These are phyloP conservation scores for Pseudomyrmex dendroicus DNA, from an alignment of 1,140 invertebrate genomes.

Conservation along the genomic window DNA sequence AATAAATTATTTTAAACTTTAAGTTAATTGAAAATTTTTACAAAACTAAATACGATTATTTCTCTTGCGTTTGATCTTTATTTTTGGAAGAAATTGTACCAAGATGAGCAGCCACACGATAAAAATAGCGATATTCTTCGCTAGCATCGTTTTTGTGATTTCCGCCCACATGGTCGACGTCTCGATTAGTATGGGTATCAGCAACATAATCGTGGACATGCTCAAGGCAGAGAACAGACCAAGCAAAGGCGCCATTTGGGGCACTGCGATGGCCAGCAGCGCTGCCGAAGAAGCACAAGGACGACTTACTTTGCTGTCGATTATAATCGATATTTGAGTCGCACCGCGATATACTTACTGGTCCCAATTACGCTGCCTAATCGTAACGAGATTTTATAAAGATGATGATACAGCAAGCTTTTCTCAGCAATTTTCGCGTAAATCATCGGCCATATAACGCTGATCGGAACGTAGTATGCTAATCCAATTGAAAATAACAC, in stretches of 20 bases:
- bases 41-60: not conserved
- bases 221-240: constrained; percentile 71
- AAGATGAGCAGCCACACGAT: constrained; percentile 68
- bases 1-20: not conserved
- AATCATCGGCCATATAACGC: constrained; percentile 75
- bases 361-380: constrained; percentile 52
- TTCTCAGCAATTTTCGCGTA: constrained; percentile 45
- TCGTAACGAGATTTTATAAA: constrained; percentile 66
- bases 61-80: not conserved
- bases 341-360: constrained; percentile 62
- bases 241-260: constrained; percentile 73
- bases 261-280: constrained; percentile 68
- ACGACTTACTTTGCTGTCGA: constrained; percentile 30
- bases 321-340: constrained; percentile 25
- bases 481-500: constrained; percentile 73
- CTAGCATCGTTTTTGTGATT: constrained; percentile 31
- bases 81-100: constrained; percentile 60
- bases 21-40: not conserved
- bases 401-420: not conserved
- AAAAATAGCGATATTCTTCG: constrained; percentile 70
- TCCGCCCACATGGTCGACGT: constrained; percentile 77
- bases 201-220: constrained; percentile 75
- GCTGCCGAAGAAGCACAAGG: constrained; percentile 57
- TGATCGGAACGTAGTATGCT: constrained; percentile 72
- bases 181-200: constrained; percentile 89